Evolutionary conservation across 2,888 invertebrate species (phyloP).

Genomic region (Linhomoeus sp.): DNA sequence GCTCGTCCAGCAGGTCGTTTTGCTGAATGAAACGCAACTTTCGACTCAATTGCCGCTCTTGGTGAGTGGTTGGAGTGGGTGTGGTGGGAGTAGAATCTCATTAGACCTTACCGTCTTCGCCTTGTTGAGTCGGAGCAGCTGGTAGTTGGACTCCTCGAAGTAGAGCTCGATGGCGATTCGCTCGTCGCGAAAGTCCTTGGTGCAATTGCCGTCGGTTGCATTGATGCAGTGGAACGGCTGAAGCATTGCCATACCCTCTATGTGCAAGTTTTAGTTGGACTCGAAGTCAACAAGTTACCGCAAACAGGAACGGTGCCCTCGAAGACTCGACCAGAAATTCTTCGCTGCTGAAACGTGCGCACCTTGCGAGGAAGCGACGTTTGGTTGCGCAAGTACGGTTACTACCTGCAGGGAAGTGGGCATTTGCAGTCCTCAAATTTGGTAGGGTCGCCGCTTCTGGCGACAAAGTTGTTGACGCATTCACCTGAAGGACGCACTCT

Average conservation of each 20-base stretch:
- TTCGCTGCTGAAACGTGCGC: not conserved
- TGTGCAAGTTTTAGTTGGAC: no score
- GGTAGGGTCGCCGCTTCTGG: slow-evolving; percentile 4
- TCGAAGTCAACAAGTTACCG: not conserved
- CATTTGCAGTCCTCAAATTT: slow-evolving; percentile 6
- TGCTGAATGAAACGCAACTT: no score
- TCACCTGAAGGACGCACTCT: no score
- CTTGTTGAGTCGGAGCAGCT: no score
- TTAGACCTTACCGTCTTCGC: no score
- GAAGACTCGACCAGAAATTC: not conserved
- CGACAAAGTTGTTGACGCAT: slow-evolving; percentile 4
- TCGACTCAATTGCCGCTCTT: no score
- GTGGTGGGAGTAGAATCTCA: no score
- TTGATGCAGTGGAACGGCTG: not conserved
- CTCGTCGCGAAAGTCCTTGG: not conserved
- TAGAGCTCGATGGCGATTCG: not conserved
- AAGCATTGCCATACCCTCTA: no score
- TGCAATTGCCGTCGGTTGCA: not conserved
- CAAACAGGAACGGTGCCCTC: not conserved
- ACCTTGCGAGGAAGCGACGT: not conserved
- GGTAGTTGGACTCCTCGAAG: not conserved
- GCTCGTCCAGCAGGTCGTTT: no score
- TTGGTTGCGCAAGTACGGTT: not conserved
- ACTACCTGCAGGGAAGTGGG: slow-evolving; percentile 3
- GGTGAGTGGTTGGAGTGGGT: no score